These are phyloP conservation scores for Nymphicus hollandicus DNA, from an alignment of 2,113 vertebrate species.

Conservation along the genomic window DNA sequence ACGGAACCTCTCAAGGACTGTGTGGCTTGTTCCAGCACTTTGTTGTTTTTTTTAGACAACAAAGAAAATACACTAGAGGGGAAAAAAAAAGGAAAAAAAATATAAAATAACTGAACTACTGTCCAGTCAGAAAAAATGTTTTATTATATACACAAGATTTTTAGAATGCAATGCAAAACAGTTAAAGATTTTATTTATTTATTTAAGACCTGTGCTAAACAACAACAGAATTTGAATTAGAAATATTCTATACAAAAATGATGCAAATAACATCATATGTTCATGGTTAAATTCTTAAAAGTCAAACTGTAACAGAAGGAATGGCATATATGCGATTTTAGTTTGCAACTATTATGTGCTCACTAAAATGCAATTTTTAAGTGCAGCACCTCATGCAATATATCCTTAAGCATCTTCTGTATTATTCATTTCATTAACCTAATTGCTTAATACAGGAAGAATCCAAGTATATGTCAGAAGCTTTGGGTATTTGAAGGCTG, in stretches of 20 bases:
- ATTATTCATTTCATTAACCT: neutral
- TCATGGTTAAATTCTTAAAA: neutral
- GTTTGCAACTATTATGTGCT: neutral
- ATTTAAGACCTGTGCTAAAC: neutral
- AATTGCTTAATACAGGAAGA: neutral
- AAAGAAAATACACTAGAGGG: conserved; percentile 90
- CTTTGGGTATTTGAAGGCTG: neutral
- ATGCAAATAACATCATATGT: neutral
- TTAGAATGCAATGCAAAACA: neutral
- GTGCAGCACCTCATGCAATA: neutral
- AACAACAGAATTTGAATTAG: neutral
- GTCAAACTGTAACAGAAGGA: neutral
- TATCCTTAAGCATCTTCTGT: neutral
- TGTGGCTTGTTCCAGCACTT: conserved; percentile 96
- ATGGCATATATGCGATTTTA: neutral
- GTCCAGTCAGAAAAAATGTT: neutral
- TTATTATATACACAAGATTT: neutral
- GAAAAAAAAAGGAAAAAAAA: neutral
- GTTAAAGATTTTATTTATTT: neutral
- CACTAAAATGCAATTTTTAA: neutral
- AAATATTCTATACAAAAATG: neutral
- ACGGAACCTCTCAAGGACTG: conserved; percentile 88
- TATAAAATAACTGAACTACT: neutral
- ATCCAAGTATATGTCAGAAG: neutral
- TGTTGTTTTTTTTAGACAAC: conserved; percentile 99